phyloP scores from a whole-genome alignment of 2,113 vertebrate genomes.

The Empidonax traillii region DNA sequence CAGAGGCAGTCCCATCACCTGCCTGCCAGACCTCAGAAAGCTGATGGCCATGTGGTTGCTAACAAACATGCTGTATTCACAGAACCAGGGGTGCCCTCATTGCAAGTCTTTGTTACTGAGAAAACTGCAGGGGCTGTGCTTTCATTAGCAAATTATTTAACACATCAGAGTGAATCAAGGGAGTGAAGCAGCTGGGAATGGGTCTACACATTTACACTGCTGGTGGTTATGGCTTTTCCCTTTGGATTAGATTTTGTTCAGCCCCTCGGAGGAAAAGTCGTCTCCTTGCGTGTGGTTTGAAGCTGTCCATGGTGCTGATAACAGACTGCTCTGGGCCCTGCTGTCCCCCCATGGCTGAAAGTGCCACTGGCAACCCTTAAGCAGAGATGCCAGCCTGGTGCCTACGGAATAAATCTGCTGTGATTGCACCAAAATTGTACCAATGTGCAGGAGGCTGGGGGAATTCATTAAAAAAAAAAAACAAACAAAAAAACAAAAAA shows the following conservation, averaged over 20 bases:
- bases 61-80: background rate
- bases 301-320: background rate
- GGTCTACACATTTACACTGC: too few relatives aligned
- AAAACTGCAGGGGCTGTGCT: background rate
- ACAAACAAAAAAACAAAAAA: too few relatives aligned
- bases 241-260: background rate
- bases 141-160: background rate
- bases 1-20: background rate
- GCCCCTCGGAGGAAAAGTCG: rapidly evolving
- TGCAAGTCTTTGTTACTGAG: background rate
- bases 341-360: rapidly evolving
- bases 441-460: background rate
- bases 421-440: background rate
- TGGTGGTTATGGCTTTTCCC: background rate
- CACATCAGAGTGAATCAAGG: background rate
- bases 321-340: rapidly evolving
- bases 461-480: background rate
- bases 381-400: background rate
- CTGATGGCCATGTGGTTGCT: background rate
- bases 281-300: rapidly evolving
- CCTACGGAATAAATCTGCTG: background rate
- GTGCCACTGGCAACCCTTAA: rapidly evolving
- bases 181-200: background rate
- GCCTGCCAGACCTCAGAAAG: background rate
- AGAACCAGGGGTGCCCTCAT: background rate